phyloP scores from a whole-genome alignment of 2,113 vertebrate genomes.

The Gobiocypris rarus region DNA sequence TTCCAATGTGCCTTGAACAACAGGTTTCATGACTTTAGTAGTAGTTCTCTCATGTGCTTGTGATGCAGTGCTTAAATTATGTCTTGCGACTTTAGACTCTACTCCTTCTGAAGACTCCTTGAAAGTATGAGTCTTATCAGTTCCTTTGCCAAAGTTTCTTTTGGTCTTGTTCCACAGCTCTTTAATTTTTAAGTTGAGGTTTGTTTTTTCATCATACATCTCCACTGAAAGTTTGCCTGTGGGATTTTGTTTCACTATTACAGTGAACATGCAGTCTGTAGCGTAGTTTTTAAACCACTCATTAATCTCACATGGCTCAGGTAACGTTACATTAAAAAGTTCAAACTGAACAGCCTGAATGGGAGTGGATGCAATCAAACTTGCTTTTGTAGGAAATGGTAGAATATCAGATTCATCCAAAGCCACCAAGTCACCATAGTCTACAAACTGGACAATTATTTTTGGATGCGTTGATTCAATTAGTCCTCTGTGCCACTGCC shows the following conservation, averaged over 20 bases:
- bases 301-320: conserved; percentile 74
- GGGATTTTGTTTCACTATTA: conserved; percentile 78
- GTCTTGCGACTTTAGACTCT: background rate
- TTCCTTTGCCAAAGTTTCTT: background rate
- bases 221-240: conserved; percentile 83
- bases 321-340: conserved; percentile 75
- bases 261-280: conserved; percentile 74
- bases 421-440: conserved; percentile 81
- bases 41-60: background rate
- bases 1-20: background rate
- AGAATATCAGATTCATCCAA: conserved; percentile 74
- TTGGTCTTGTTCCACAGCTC: conserved; percentile 57
- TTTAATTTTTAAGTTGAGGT: conserved; percentile 81
- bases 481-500: conserved; percentile 84
- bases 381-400: conserved; percentile 73
- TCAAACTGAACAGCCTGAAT: conserved; percentile 85
- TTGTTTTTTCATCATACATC: conserved; percentile 76
- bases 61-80: background rate
- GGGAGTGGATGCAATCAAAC: conserved; percentile 75
- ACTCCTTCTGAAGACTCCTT: background rate
- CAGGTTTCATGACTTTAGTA: background rate
- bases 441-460: conserved; percentile 84
- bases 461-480: conserved; percentile 69
- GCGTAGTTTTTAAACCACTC: conserved; percentile 81
- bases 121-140: background rate